A percentile compares a stretch with the other conserved stretches of the same genome.
These are phyloP conservation scores for Drosophila ustulata DNA, from an alignment of 2,888 invertebrate species.

Conservation along the genomic window DNA sequence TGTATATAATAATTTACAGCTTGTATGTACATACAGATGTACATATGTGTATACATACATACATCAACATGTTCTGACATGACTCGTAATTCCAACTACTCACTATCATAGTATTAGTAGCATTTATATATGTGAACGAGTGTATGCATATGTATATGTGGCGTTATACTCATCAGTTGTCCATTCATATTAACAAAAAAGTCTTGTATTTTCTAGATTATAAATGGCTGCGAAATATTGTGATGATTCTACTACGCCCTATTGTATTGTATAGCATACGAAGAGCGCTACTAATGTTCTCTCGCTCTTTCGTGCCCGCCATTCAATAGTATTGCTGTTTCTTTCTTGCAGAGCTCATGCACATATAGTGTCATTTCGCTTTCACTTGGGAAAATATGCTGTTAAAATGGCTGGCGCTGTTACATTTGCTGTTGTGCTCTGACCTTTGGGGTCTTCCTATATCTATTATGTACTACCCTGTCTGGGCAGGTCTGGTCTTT, in stretches of 20 bases:
- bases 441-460: conserved; percentile 5
- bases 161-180: conserved; percentile 15
- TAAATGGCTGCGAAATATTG: conserved; percentile 48
- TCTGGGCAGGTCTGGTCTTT: conserved; percentile 68
- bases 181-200: conserved; percentile 55
- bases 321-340: conserved; percentile 27
- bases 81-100: neutral
- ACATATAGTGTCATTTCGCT: conserved; percentile 29
- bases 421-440: conserved; percentile 40
- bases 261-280: conserved; percentile 1
- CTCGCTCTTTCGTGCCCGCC: conserved; percentile 22
- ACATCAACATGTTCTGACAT: neutral
- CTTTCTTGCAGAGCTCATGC: neutral
- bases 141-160: too few species aligned
- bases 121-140: neutral
- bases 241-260: conserved; percentile 59
- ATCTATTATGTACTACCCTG: conserved; percentile 54
- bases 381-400: conserved; percentile 5
- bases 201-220: conserved; percentile 46
- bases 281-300: conserved; percentile 20
- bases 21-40: neutral
- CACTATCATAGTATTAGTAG: conserved; percentile 10
- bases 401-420: conserved; percentile 64
- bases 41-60: neutral
- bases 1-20: neutral